Base-by-base conservation (phyloP, 2,113 vertebrate species). In the Anoura caudifer region DNA sequence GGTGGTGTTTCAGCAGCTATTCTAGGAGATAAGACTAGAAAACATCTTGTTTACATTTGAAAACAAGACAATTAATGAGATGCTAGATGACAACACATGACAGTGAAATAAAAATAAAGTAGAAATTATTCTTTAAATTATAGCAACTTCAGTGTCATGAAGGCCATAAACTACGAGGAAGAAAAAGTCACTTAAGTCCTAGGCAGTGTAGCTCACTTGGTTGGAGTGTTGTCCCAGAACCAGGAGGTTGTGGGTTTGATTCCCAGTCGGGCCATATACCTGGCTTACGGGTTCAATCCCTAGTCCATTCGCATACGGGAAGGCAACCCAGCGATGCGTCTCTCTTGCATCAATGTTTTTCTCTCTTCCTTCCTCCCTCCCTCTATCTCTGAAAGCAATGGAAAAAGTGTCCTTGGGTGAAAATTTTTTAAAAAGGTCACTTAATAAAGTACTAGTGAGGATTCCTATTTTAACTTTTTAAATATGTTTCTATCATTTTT, bases 81-180 rank as follows among this genome's bases (percentile, higher is more conserved):
- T 31, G 67, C 33, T 95, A 65, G 17, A 36, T 81, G 33, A 26
- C 6, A 82, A 91, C 82, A 80, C 82, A 63, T 65, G 70, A 7
- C 47, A 84, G 45, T 72, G 47, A 72, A 9, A 69, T 89, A 85
- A 96, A 90, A 95, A 84, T 80, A 73, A 93, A 86, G 36, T 92
- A 83, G 69, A 89, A 63, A 84, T 70, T 80, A 31, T 67, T 38
- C 24, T 90, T 87, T 80, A 17, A 84, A 41, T 84, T 83, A 41
- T 19, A 88, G 33, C n/a, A 90, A 24, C 56, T 82, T 85, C 1
- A 28, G 2, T 88, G 20, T 87, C 92, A 9, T 91, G 41, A 87
- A 94, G 13, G 63, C 54, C 10, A 38, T 85, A 72, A 63, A 69
- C 70, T 52, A 5, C 56, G 41, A 80, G 61, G 28, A 6, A 9